phyloP scores from a whole-genome alignment of 1,140 invertebrate genomes.

The Drosophila aff. region DNA sequence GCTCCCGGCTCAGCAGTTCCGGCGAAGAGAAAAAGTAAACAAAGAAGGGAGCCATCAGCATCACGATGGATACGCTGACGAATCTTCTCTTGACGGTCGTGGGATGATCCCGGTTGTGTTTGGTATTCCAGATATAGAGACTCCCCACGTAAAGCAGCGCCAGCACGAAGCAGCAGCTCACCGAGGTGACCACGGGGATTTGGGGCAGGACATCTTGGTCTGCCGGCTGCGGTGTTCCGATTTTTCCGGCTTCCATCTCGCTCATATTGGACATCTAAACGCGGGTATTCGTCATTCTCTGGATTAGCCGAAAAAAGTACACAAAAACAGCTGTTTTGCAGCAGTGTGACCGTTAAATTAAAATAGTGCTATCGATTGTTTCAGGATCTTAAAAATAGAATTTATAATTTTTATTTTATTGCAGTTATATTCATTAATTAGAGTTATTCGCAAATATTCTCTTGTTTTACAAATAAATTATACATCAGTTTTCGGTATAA shows the following conservation, averaged over 20 bases:
- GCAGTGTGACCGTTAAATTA: background rate
- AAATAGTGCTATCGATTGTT: background rate
- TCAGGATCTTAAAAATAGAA: no score
- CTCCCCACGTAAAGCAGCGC: constrained; percentile 92
- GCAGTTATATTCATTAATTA: background rate
- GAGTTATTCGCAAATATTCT: no score
- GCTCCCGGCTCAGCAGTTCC: constrained; percentile 87
- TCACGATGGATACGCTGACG: constrained; percentile 93
- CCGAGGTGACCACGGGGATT: constrained; percentile 77
- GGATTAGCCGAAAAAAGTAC: constrained; percentile 20
- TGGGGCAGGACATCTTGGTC: constrained; percentile 47
- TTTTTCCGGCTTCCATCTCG: constrained; percentile 22
- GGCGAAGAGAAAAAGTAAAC: constrained; percentile 89
- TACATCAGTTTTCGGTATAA: background rate
- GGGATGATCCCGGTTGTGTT: constrained; percentile 92
- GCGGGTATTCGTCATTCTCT: constrained; percentile 41
- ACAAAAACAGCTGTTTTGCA: constrained; percentile 45
- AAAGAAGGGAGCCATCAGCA: constrained; percentile 91
- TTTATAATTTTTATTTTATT: background rate
- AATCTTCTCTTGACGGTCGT: constrained; percentile 95
- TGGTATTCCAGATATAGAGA: constrained; percentile 93
- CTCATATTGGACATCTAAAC: constrained; percentile 52
- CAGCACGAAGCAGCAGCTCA: constrained; percentile 89
- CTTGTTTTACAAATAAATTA: no score
- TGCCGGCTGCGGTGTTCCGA: background rate